Base-by-base conservation (phyloP, 2,797 vertebrate species). In the Capromys pilorides region DNA sequence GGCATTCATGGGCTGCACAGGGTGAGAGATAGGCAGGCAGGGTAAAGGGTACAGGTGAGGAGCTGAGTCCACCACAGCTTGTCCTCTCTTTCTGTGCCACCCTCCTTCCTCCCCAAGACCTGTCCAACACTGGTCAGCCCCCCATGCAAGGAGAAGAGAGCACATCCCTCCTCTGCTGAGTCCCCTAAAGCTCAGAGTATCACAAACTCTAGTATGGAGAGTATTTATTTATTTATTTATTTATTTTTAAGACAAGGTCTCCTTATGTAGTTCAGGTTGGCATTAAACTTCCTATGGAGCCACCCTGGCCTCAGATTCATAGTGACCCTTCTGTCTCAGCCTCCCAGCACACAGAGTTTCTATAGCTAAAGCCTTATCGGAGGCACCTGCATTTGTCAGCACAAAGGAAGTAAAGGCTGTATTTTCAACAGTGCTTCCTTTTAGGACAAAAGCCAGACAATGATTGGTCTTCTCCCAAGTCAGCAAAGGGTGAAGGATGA, bases 1-100 rank as follows among this genome's bases (percentile, higher is more conserved):
- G 26, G 99, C 98, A 14, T 98, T 98, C 97, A 99, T 98, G 31
- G 98, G 98, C 98, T 99, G 96, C 31, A 28, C 11, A 11, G 93
- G 86, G 85, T 79, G 88, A 91, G 21, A 22, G 69, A 93, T 1
- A 22, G 84, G 49, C 39, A 81, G 86, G 36, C 54, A 75, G 59
- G 84, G 54, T 84, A 71, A 75, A 82, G 49, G 62, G 81, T 9
- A 7, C 36, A 3, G 22, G 87, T 0, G 16, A 69, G 41, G 86
- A 19, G 13, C 39, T 2, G 6, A 79, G 21, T 10, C 28, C 54
- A 22, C 45, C 57, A 59, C 3, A 11, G 33, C 18, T 26, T 2
- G 0, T 36, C 39, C 54, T 57, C 79, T 81, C 31, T 28, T 77
- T 39, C 36, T n/a, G 22, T 2, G 14, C n/a, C 22, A 8, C 2